phyloP scores from a whole-genome alignment of 2,797 vertebrate genomes.

The Xyrichtys novacula region DNA sequence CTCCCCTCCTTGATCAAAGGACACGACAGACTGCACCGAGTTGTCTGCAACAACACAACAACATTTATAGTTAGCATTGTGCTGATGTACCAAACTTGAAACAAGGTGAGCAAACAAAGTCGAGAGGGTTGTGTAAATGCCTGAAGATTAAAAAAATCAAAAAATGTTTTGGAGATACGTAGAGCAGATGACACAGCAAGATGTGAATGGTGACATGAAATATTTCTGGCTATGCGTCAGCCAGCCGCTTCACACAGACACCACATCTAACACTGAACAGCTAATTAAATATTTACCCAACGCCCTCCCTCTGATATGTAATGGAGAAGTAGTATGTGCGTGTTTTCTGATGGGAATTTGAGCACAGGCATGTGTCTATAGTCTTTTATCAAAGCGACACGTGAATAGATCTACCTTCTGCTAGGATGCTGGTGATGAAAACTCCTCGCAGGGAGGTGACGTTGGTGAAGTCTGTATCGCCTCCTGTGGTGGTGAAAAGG shows the following conservation, averaged over 20 bases:
- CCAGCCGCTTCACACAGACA: conserved; percentile 38
- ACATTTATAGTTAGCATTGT: conserved; percentile 13
- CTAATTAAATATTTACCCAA: conserved; percentile 76
- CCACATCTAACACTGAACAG: conserved; percentile 57
- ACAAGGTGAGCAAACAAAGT: background rate
- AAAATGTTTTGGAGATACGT: background rate
- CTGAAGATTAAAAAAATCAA: background rate
- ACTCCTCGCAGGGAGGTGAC: conserved; percentile 94
- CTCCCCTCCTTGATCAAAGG: conserved; percentile 94
- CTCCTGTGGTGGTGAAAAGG: conserved; percentile 91
- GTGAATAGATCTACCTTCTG: conserved; percentile 84
- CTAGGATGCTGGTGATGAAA: conserved; percentile 91
- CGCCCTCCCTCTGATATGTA: conserved; percentile 50
- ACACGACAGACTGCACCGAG: conserved; percentile 92
- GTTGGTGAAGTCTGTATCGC: conserved; percentile 95
- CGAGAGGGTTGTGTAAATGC: background rate
- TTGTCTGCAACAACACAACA: conserved; percentile 81
- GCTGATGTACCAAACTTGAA: background rate
- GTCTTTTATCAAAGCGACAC: conserved; percentile 25
- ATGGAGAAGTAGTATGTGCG: conserved; percentile 49
- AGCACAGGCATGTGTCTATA: conserved; percentile 26
- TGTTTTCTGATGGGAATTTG: conserved; percentile 49
- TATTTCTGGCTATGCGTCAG: conserved; percentile 46
- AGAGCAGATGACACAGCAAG: background rate
- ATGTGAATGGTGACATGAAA: conserved; percentile 27